phyloP scores from a whole-genome alignment of 2,113 vertebrate genomes.

The Pangasianodon gigas region DNA sequence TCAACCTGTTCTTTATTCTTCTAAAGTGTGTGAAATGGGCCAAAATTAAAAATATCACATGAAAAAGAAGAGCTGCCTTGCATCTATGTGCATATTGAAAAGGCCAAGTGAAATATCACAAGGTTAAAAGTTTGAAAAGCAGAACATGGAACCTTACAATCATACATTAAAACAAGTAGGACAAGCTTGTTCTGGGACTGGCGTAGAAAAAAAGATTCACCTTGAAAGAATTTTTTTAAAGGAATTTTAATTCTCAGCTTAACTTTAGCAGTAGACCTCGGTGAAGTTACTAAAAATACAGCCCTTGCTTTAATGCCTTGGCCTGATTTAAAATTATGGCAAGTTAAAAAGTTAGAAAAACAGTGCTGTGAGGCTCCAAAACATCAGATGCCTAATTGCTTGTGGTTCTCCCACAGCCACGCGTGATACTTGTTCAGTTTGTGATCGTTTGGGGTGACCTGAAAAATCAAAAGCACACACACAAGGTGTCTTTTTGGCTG shows the following conservation, averaged over 20 bases:
- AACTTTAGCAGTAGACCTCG: neutral
- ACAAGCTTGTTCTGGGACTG: neutral
- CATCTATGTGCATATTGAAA: neutral
- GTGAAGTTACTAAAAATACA: neutral
- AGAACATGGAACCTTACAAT: neutral
- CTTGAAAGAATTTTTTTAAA: neutral
- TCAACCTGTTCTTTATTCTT: neutral
- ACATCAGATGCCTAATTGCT: conserved; percentile 72
- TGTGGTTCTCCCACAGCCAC: conserved; percentile 87
- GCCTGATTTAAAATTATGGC: neutral
- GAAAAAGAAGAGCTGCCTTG: neutral
- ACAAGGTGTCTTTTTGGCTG: neutral
- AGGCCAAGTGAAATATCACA: neutral
- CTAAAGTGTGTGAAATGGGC: neutral
- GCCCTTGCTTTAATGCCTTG: neutral
- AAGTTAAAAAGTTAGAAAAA: neutral
- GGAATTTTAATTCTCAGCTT: neutral
- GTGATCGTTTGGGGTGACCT: conserved; percentile 88
- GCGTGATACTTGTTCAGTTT: conserved; percentile 86
- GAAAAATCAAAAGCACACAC: conserved; percentile 36
- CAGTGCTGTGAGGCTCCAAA: neutral
- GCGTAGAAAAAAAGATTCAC: neutral
- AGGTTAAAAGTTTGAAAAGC: neutral
- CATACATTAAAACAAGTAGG: neutral
- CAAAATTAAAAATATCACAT: neutral